Evolutionary conservation across 2,888 invertebrate genomes (phyloP), one percentile per base, ranked within the genome.

Genomic region (Epicampocera succincta): DNA sequence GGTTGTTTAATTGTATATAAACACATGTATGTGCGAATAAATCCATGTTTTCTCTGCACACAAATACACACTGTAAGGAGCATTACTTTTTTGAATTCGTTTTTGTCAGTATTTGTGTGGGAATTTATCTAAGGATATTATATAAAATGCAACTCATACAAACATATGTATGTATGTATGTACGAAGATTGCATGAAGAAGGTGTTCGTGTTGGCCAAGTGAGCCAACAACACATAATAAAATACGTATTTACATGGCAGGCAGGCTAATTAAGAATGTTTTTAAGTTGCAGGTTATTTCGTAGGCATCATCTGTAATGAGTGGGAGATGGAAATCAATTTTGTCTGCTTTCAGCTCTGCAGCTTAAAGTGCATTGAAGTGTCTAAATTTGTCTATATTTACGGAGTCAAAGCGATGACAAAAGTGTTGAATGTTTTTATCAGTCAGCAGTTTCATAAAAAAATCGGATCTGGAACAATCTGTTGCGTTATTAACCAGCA

Each of bases 181-280:
- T 56, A 3, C 12, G 11, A n/a, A 17, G 2, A 4, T 1, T 38
- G 2, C 38, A 5, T 19, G 52, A 3, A n/a, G 29, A 56, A 40
- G 29, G 46, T 69, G 33, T 19, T n/a, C 38, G 21, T 11, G 15
- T 46, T 38, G 46, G 1, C 17, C 29, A 38, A 21, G 33, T 46
- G 9, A 15, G 19, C 63, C 9, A 48, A 13, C 15, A 40, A 25
- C 9, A 46, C 19, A 42, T 40, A 40, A 60, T 60, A 9, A 48
- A 25, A 66, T 69, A 12, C 8, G 44, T 48, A 66, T 58, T 19
- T 52, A 44, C 50, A 77, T 63, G 71, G 69, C 71, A 21, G 50
- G 52, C 50, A 66, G 58, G 38, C 52, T 66, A 78, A 72, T 66
- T 66, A 66, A 72, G 60, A 66, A 52, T 46, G 58, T 60, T 72